These are phyloP conservation scores for Nestor notabilis DNA, from an alignment of 2,113 vertebrate species.

Conservation along the genomic window DNA sequence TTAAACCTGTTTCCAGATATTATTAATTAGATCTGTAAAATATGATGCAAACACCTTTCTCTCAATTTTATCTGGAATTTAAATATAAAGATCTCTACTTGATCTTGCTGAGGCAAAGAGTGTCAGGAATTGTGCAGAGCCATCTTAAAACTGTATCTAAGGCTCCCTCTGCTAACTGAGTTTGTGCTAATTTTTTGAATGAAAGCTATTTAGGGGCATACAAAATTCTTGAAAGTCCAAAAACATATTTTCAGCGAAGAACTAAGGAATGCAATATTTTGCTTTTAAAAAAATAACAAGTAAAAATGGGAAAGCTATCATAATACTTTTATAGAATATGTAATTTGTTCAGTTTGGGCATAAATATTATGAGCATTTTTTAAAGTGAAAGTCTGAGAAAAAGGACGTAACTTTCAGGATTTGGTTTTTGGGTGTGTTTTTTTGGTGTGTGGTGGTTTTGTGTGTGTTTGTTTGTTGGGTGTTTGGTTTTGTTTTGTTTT, in stretches of 20 bases:
- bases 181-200: neutral
- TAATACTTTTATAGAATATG: neutral
- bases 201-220: neutral
- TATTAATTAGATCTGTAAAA: constrained; percentile 57
- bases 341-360: neutral
- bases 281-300: neutral
- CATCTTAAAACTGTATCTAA: neutral
- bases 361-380: neutral
- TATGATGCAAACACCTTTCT: neutral
- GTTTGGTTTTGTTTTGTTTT: fast-evolving
- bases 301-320: neutral
- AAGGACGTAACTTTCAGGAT: neutral
- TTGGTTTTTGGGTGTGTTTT: fast-evolving
- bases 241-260: neutral
- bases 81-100: constrained; percentile 21
- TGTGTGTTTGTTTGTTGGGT: neutral
- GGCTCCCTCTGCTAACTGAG: neutral
- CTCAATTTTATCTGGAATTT: constrained; percentile 6
- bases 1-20: constrained; percentile 29
- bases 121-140: neutral
- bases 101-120: neutral
- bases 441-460: neutral
- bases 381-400: neutral
- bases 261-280: neutral
- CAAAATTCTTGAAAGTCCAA: neutral